A percentile compares a stretch with the other conserved stretches of the same genome.
Evolutionary conservation across 2,113 vertebrate species (phyloP).

Genomic region (Lathamus discolor): DNA sequence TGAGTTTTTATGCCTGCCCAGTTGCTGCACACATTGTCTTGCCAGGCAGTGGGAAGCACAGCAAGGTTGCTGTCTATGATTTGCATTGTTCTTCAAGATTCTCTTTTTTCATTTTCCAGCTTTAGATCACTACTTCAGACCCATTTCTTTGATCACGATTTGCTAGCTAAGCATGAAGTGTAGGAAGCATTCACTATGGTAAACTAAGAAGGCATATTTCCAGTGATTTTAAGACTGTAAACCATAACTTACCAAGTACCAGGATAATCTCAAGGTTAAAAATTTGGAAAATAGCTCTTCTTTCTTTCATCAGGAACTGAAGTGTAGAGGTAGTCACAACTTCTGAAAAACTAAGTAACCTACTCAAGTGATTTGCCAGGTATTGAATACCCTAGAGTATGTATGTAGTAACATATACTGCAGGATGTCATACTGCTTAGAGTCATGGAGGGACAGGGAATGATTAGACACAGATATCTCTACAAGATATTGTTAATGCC

Average conservation of each 20-base stretch:
- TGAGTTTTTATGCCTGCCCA: not conserved
- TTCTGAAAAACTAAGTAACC: conserved; percentile 42
- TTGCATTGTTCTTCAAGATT: not conserved
- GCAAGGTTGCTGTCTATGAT: not conserved
- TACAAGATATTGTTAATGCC: not conserved
- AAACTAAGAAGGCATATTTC: not conserved
- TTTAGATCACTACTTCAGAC: not conserved
- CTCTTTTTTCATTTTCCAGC: not conserved
- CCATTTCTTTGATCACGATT: not conserved
- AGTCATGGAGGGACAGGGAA: not conserved
- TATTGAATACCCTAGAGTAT: not conserved
- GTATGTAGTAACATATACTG: not conserved
- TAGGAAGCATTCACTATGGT: not conserved
- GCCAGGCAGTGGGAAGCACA: not conserved
- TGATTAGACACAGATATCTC: conserved; percentile 40
- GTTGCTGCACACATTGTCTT: not conserved
- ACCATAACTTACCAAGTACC: not conserved
- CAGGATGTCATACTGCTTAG: not conserved
- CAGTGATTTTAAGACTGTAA: not conserved
- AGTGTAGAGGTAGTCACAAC: not conserved
- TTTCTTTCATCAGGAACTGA: not conserved
- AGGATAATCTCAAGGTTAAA: not conserved
- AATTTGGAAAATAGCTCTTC: not conserved
- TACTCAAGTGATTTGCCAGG: not conserved
- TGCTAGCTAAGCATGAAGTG: not conserved